Evolutionary conservation across 2,797 vertebrate species (phyloP).

Genomic region (Vipera ursinii): DNA sequence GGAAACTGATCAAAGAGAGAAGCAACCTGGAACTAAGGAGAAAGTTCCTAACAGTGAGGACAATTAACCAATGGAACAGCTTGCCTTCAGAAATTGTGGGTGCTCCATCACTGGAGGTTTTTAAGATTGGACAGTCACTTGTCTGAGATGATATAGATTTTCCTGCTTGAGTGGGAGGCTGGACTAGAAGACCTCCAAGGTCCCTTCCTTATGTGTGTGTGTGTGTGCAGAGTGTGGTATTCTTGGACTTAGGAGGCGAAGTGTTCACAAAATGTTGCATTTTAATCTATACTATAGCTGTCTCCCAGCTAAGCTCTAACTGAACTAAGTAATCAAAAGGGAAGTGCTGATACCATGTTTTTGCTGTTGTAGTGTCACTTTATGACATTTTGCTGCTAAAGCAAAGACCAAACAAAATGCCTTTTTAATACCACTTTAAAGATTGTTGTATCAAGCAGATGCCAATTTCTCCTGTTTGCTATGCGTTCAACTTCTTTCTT

Average conservation of each 20-base stretch:
- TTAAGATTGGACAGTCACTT: no score
- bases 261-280: neutral
- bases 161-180: no score
- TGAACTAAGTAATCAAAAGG: neutral
- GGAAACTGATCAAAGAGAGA: no score
- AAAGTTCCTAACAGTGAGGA: no score
- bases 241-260: neutral
- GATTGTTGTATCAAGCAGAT: neutral
- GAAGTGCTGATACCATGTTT: neutral
- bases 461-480: neutral
- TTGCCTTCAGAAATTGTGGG: no score
- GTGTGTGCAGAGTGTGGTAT: neutral
- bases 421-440: neutral
- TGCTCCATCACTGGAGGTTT: no score
- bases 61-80: no score
- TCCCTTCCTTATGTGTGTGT: no score
- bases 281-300: neutral
- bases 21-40: no score
- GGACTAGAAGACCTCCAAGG: no score
- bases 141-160: no score
- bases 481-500: neutral
- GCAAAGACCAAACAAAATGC: neutral
- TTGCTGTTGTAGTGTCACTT: neutral
- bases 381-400: neutral
- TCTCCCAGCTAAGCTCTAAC: neutral